Conservation (phyloP, 2,113 vertebrate genomes). For the Geococcyx californianus region DNA sequence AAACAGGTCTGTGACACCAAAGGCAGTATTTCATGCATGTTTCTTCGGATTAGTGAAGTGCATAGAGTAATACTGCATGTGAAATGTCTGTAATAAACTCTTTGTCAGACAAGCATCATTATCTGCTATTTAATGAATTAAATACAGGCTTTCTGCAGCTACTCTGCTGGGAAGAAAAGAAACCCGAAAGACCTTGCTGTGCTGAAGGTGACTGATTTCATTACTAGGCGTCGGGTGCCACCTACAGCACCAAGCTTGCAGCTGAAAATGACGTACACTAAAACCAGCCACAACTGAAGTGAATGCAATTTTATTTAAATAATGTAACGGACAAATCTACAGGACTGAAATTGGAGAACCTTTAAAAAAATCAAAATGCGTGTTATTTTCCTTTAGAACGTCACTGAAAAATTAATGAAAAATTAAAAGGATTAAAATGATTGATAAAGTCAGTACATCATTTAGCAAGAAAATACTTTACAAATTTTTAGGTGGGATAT, state of each 20-base stretch:
- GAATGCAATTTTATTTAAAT: not conserved
- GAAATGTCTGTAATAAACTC: not conserved
- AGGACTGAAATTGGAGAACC: not conserved
- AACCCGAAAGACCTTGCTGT: rapidly evolving
- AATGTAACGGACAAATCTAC: rapidly evolving
- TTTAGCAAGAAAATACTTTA: not conserved
- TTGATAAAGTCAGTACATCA: not conserved
- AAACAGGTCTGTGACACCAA: not conserved
- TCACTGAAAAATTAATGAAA: not conserved
- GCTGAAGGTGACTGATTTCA: not conserved
- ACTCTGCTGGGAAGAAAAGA: not conserved
- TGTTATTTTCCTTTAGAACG: not conserved
- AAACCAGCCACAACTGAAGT: not conserved
- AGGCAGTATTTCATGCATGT: not conserved
- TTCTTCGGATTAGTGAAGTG: not conserved
- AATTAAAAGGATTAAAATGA: not conserved
- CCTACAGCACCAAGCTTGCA: constrained; percentile 33
- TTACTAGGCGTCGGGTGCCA: constrained; percentile 3
- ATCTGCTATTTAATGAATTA: not conserved
- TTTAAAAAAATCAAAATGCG: not conserved
- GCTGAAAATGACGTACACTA: not conserved
- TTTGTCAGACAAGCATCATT: not conserved
- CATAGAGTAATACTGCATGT: rapidly evolving
- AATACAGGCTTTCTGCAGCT: not conserved
- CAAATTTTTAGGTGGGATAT: not conserved